phyloP scores from a whole-genome alignment of 2,888 invertebrate genomes.

The Fragum whitleyi region DNA sequence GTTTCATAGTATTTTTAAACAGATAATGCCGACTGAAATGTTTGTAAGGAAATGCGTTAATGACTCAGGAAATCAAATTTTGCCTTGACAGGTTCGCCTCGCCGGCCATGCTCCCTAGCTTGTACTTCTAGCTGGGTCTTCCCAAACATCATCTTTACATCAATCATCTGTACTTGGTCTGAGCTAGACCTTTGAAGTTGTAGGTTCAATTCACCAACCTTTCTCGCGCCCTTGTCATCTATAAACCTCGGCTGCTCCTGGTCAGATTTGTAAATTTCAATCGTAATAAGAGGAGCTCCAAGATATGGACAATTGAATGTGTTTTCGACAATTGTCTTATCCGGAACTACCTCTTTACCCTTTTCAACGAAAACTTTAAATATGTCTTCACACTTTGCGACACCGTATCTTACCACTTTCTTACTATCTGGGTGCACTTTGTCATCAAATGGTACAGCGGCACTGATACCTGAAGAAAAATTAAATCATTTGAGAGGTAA shows the following conservation, averaged over 20 bases:
- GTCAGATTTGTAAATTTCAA: slow-evolving; percentile 55
- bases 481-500: no score
- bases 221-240: slow-evolving; percentile 23
- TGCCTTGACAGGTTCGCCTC: not conserved
- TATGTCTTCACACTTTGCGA: slow-evolving; percentile 45
- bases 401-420: slow-evolving; percentile 27
- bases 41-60: no score
- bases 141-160: slow-evolving; percentile 55
- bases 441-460: slow-evolving; percentile 36
- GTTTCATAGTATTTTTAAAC: not conserved
- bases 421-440: slow-evolving; percentile 27
- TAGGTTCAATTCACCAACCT: slow-evolving; percentile 36
- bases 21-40: no score
- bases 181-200: not conserved
- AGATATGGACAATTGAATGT: slow-evolving; percentile 17
- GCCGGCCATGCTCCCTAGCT: slow-evolving; percentile 41
- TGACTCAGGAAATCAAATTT: slow-evolving; percentile 17
- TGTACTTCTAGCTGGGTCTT: slow-evolving; percentile 49
- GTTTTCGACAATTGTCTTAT: slow-evolving; percentile 38
- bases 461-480: slow-evolving; percentile 40
- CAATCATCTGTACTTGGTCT: slow-evolving; percentile 29
- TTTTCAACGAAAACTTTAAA: slow-evolving; percentile 41
- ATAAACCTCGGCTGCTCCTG: slow-evolving; percentile 40
- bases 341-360: slow-evolving; percentile 40
- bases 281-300: not conserved